phyloP scores from a whole-genome alignment of 2,113 vertebrate species.

The Pedionomus torquatus region DNA sequence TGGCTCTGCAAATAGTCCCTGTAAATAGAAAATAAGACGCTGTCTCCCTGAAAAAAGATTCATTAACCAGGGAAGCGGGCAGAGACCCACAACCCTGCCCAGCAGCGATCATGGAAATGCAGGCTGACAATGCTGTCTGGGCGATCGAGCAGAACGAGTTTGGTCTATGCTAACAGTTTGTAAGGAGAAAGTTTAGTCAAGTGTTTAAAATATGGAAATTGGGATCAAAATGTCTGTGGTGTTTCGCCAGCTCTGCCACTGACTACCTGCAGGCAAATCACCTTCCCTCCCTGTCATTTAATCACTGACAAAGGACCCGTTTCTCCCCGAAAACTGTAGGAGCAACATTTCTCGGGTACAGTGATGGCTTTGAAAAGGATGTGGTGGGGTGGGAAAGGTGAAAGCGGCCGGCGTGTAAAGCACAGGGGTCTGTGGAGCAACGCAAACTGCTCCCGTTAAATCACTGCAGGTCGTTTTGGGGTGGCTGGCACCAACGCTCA shows the following conservation, averaged over 20 bases:
- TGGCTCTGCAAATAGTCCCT: background rate
- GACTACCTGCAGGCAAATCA: background rate
- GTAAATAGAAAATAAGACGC: background rate
- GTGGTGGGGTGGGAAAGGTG: accelerated
- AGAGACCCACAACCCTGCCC: background rate
- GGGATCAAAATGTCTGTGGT: background rate
- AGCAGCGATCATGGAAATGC: background rate
- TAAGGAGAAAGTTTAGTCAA: background rate
- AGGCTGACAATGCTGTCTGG: background rate
- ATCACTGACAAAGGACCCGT: background rate
- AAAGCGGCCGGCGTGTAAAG: background rate
- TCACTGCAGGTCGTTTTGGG: background rate
- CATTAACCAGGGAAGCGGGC: background rate
- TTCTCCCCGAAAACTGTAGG: background rate
- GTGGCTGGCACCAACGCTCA: background rate
- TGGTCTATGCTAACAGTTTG: background rate
- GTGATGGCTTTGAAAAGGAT: background rate
- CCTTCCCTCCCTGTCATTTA: background rate
- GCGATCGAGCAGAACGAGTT: background rate
- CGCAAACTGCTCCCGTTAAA: accelerated
- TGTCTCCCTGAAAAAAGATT: background rate
- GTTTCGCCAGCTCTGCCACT: background rate
- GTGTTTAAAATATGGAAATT: conserved; percentile 2
- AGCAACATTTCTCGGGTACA: accelerated
- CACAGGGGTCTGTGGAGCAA: background rate